Percentiles rank a stretch among this genome's conserved stretches.
Conservation (phyloP, 2,113 vertebrate species). For the Campylomormyrus tamandua region DNA sequence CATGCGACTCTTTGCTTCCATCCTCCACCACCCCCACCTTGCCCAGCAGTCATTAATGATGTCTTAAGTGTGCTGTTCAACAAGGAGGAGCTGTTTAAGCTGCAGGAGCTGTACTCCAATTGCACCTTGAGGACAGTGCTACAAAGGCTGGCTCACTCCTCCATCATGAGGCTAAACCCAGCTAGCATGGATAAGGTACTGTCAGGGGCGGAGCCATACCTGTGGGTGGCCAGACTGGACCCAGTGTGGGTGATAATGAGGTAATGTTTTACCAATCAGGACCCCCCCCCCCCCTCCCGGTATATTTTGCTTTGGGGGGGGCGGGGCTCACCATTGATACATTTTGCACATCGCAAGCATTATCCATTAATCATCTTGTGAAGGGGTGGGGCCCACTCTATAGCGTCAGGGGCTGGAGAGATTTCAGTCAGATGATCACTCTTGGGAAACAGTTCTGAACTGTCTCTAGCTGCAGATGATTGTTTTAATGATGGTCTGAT, state of each 20-base stretch:
- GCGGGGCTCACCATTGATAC: neutral
- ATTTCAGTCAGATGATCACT: neutral
- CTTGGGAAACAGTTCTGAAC: neutral
- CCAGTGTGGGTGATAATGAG: neutral
- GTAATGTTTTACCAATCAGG: neutral
- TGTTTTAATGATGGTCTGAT: neutral
- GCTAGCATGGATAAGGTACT: constrained; percentile 98
- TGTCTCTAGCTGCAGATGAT: neutral
- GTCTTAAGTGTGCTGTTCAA: constrained; percentile 98
- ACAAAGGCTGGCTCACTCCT: constrained; percentile 88
- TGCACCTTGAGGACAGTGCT: constrained; percentile 87
- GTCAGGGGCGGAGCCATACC: neutral
- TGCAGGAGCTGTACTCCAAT: constrained; percentile 92
- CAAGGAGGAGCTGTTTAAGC: constrained; percentile 90
- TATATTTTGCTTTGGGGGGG: neutral
- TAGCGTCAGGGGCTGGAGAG: neutral
- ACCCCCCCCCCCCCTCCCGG: too few relatives aligned
- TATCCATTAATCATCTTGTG: neutral
- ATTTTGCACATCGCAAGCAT: neutral
- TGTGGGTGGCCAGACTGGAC: neutral
- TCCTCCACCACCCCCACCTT: neutral
- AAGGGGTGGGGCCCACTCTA: neutral
- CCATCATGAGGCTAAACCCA: constrained; percentile 96
- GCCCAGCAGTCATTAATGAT: constrained; percentile 85
- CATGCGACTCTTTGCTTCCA: neutral